Base-by-base conservation (phyloP, 2,113 vertebrate species). In the Tauraco erythrolophus region DNA sequence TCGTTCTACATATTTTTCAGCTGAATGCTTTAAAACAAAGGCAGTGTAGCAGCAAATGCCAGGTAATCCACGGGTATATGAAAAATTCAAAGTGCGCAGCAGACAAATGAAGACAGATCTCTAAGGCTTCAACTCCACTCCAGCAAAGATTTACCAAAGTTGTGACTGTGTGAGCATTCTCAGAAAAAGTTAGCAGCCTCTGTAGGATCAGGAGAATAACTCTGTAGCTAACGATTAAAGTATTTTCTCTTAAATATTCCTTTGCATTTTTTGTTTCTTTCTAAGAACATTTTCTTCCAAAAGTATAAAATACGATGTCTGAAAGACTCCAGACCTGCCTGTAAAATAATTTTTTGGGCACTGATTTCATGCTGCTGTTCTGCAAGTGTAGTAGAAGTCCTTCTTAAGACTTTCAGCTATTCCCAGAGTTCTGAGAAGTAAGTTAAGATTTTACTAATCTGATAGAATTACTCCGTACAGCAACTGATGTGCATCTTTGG, bases 381-480 rank as follows among this genome's bases (percentile, higher is more conserved):
- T 94, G 76, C 30, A 94, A 90, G 65, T 94, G 58, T 19, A 64
- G 69, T 8, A 81, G 60, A 78, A 95, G 39, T 80, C 54, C 76
- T 92, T 35, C 62, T 62, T 46, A 71, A 96, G 66, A 83, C 45
- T 94, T 95, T 50, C 48, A 96, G 31, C 70, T 68, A 37, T 27
- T 96, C 58, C 61, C 61, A 72, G 90, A 80, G 46, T 48, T 96
- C 89, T 89, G 48, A 81, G 82, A 95, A 94, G 60, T 43, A 77
- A 89, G 14, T 54, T 56, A 46, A 48, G 48, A 76, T 65, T 92
- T 79, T 43, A 76, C 50, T 81, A 79, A 51, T 75, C 91, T 91
- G 60, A 60, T 65, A 89, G 89, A 96, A 93, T 64, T 60, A 89
- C 85, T 77, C 72, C 90, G 27, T 51, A 39, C 50, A 43, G 84